These are phyloP conservation scores for Mnemiopsis leidyi DNA, from an alignment of 37 sponge, comb jelly and placozoan genomes.

Conservation along the genomic window DNA sequence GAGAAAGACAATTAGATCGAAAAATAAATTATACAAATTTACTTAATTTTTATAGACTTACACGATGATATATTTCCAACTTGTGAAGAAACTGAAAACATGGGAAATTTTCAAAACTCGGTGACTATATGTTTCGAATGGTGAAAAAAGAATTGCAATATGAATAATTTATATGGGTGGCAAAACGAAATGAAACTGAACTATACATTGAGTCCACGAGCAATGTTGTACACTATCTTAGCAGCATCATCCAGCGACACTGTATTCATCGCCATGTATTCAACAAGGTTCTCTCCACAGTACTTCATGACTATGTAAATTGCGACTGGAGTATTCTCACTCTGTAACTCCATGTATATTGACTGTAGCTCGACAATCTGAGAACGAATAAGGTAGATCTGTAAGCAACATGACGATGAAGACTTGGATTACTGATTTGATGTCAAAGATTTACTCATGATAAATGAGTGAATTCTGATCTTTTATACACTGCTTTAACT, in stretches of 20 bases:
- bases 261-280: background rate
- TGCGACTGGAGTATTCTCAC: background rate
- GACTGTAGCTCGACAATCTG: background rate
- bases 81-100: constrained; percentile 32
- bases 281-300: background rate
- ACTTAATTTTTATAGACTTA: too few relatives aligned
- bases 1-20: too few relatives aligned
- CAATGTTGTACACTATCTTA: background rate
- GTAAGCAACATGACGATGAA: too few relatives aligned
- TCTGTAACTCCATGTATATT: background rate
- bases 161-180: background rate
- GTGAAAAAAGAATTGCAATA: background rate
- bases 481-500: too few relatives aligned
- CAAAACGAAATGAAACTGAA: background rate
- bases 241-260: background rate
- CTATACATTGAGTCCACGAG: background rate
- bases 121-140: too few relatives aligned
- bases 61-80: constrained; percentile 23
- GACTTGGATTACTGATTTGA: too few relatives aligned
- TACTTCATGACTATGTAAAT: background rate
- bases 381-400: too few relatives aligned
- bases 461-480: too few relatives aligned
- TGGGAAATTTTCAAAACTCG: too few relatives aligned
- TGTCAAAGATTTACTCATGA: too few relatives aligned
- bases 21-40: too few relatives aligned